Percentiles rank a stretch among this genome's conserved stretches.
Conservation (phyloP, 2,888 invertebrate genomes). For the Leucoma salicis region DNA sequence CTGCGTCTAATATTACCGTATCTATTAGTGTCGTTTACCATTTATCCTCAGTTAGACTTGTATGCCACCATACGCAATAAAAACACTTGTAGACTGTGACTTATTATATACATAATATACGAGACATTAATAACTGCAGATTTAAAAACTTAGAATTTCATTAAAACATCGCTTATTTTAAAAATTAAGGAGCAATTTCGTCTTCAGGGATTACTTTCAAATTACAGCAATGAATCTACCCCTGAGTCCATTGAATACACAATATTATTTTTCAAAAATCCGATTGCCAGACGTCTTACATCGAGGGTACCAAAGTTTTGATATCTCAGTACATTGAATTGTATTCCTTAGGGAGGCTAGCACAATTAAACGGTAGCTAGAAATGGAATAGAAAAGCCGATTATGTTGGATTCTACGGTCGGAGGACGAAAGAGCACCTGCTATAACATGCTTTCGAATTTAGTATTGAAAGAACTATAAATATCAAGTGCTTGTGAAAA, state of each 20-base stretch:
- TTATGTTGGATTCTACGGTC: constrained; percentile 37
- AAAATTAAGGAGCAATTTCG: neutral
- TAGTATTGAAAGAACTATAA: constrained; percentile 32
- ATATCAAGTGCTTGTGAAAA: constrained; percentile 21
- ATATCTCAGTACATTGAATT: constrained; percentile 18
- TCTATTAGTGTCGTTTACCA: too few species aligned
- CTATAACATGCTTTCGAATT: constrained; percentile 13
- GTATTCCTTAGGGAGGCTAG: constrained; percentile 34
- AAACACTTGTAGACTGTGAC: too few species aligned
- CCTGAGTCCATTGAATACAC: constrained; percentile 5
- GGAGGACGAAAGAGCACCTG: constrained; percentile 3
- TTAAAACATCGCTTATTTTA: neutral
- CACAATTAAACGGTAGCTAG: constrained; percentile 49
- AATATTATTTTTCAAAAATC: constrained; percentile 11
- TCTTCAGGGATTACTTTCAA: constrained; percentile 3
- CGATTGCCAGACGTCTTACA: constrained; percentile 5
- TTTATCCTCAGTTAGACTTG: too few species aligned
- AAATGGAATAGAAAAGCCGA: constrained; percentile 57
- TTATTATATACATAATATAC: too few species aligned
- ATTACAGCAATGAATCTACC: constrained; percentile 11
- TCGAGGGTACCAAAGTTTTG: constrained; percentile 8
- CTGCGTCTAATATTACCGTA: too few species aligned
- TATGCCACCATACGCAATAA: too few species aligned
- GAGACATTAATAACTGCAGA: too few species aligned
- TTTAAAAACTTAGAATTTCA: too few species aligned